Percentiles rank a stretch among this genome's conserved stretches.
Conservation (phyloP, 2,888 invertebrate species). For the Balanococcus diminutus region DNA sequence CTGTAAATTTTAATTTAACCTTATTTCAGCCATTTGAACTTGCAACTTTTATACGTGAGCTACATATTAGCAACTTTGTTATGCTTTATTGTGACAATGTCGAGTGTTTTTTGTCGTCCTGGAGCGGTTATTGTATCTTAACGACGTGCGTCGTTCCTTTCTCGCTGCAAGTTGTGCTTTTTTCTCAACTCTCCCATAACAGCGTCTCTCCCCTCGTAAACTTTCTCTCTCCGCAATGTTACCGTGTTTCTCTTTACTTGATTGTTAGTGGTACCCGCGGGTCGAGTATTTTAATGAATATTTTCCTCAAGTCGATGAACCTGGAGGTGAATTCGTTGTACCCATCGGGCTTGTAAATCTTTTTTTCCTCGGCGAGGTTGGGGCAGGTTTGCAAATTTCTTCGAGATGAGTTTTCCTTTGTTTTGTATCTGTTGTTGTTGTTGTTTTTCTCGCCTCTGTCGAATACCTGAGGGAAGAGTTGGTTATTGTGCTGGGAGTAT, state of each 20-base stretch:
- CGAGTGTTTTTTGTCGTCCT: constrained; percentile 11
- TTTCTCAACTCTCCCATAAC: neutral
- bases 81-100: constrained; percentile 25
- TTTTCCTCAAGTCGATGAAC: constrained; percentile 28
- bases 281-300: constrained; percentile 12
- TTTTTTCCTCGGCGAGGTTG: neutral
- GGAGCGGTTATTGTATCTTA: constrained; percentile 23
- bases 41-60: constrained; percentile 25
- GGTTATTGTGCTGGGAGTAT: neutral
- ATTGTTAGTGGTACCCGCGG: constrained; percentile 11
- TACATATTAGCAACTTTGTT: constrained; percentile 19
- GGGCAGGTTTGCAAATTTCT: neutral
- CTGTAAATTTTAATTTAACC: constrained; percentile 26
- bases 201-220: too few species aligned
- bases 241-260: neutral
- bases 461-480: too few species aligned
- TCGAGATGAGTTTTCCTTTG: neutral
- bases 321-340: neutral
- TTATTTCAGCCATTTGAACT: constrained; percentile 21
- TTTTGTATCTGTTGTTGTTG: neutral
- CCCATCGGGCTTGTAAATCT: neutral
- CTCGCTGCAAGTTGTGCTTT: neutral
- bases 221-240: neutral
- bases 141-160: constrained; percentile 15
- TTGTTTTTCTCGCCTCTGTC: neutral